Evolutionary conservation across 2,888 invertebrate species (phyloP), one percentile per base, ranked within the genome.

Genomic region (Pachymerium ferrugineum): DNA sequence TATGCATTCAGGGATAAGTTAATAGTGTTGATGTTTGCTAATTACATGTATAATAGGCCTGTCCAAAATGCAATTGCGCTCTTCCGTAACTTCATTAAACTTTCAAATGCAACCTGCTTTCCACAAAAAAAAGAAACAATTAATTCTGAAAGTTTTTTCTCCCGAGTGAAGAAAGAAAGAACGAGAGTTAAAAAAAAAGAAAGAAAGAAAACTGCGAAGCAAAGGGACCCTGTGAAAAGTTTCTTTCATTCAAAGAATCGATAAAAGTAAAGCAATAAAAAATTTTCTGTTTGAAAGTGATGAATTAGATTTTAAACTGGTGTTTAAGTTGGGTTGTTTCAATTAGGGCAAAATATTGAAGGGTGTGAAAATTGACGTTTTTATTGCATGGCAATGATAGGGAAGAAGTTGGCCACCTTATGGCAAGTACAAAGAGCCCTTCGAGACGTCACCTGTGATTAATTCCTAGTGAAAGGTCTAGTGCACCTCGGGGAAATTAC

Each of bases 311-410:
- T 54, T 54, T 54, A 54, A 54, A 54, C 22, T 54, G 54, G 54
- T 54, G 25, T 54, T 54, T 54, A 54, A 54, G 54, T 2, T 54
- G 54, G 54, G 25, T 54, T 54, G 28, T 54, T 54, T 54, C 54
- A 54, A 54, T 54, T 54, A 54, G 22, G 25, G 12, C 47, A 54
- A 54, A 22, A 54, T 54, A 54, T 54, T 28, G 54, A 54, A 25
- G 54, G 8, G 25, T 25, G 54, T 25, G 54, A 54, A 54, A 54
- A 54, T 54, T 54, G 54, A 54, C 54, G 54, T 54, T 54, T 54
- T 54, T 54, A 54, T 54, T 54, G 54, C 54, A 54, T 54, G 54
- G 54, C 54, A 54, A 54, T 54, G 54, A 54, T 54, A 54, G 54
- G 22, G 54, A 28, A 54, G 54, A 54, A 54, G 54, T 54, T 54